A percentile compares a stretch with the other conserved stretches of the same genome.
These are phyloP conservation scores for Brotula barbata DNA, from an alignment of 2,797 vertebrate genomes.

Conservation along the genomic window DNA sequence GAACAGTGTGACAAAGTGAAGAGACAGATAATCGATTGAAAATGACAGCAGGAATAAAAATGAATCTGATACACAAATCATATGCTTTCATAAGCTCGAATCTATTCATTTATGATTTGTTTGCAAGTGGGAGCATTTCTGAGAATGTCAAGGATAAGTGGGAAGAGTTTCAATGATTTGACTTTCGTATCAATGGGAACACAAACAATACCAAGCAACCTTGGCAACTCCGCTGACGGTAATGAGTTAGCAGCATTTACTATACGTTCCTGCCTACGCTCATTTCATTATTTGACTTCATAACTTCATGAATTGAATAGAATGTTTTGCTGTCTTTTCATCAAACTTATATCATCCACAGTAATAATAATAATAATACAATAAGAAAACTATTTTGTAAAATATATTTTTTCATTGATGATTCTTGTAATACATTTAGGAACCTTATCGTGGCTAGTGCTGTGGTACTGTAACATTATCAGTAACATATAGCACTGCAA, in stretches of 20 bases:
- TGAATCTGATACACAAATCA: neutral
- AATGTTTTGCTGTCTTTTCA: too few species aligned
- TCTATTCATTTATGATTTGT: constrained; percentile 1
- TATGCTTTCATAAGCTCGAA: constrained; percentile 1
- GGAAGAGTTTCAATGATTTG: constrained; percentile 17
- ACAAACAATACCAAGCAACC: constrained; percentile 35
- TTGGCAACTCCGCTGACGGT: constrained; percentile 33
- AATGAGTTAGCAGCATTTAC: neutral
- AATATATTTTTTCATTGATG: neutral
- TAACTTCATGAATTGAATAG: too few species aligned
- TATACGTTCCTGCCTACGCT: constrained; percentile 9
- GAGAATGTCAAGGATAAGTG: constrained; percentile 42
- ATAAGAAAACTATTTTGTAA: neutral
- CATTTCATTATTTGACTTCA: constrained; percentile 3
- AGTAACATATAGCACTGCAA: too few species aligned
- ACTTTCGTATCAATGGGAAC: constrained; percentile 48
- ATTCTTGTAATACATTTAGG: neutral
- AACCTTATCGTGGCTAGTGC: neutral
- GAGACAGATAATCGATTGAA: constrained; percentile 2
- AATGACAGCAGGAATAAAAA: constrained; percentile 1
- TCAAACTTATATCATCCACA: neutral
- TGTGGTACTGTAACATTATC: neutral
- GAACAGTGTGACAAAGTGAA: neutral
- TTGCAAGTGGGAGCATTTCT: constrained; percentile 17
- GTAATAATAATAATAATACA: neutral